Base-by-base conservation (phyloP, 2,888 invertebrate species). In the Synergus japonicus region DNA sequence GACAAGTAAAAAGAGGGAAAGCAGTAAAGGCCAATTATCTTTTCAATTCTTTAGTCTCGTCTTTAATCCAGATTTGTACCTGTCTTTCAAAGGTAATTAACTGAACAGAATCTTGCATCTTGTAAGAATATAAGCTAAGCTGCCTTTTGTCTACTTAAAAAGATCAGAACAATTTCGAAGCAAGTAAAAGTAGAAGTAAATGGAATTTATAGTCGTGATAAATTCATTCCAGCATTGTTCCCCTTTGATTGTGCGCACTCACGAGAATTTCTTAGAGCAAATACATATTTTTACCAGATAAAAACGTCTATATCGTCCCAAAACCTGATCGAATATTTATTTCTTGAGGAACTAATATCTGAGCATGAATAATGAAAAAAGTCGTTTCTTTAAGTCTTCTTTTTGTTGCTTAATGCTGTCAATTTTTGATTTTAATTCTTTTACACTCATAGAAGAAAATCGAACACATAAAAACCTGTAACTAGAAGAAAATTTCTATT, bases 191-290 rank as follows among this genome's bases (percentile, higher is more conserved):
- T 67, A 15, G 22, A 15, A 46, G 46, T 49, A 46, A n/a, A 41
- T 73, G 49, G n/a, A 54, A 54, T 73, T 73, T 54, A 10, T 46
- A 15, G 22, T 69, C 22, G 73, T n/a, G 54, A 73, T n/a, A 73
- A 73, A 54, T 37, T 29, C 37, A 54, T 73, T 49, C 15, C 22
- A 49, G 15, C 49, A 69, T 49, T 22, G 41, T 54, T 73, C 22
- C 22, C 46, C 22, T 29, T 46, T 67, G 46, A 29, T 73, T 54
- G n/a, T 15, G 37, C 37, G 15, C 49, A 37, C 3, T 54, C n/a
- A 10, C 1, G 7, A 18, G 49, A 73, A 73, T 73, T 22, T 18
- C 29, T 37, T 29, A 12, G 7, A 15, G 22, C 0, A 29, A 69
- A 54, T 67, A 44, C 18, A 29, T 54, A 54, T n/a, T 69, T 54